These are phyloP conservation scores for Beroe ovata DNA, from an alignment of 37 sponge, comb jelly and placozoan species.

Conservation along the genomic window DNA sequence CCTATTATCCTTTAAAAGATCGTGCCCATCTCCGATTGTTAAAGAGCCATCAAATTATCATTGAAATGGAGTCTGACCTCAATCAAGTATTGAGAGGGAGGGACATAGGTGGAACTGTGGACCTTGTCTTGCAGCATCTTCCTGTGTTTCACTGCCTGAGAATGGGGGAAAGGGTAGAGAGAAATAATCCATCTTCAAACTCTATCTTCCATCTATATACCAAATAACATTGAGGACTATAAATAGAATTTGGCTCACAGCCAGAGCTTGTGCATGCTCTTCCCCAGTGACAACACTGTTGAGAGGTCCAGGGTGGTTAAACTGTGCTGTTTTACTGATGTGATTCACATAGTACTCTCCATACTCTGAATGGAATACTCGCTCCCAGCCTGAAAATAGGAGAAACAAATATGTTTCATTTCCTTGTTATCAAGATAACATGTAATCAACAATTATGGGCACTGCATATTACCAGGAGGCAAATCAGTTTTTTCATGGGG, in stretches of 20 bases:
- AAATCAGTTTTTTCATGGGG: constrained; percentile 51
- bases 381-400: constrained; percentile 55
- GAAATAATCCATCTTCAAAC: too few species aligned
- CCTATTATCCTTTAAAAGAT: too few species aligned
- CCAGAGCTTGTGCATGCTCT: constrained; percentile 32
- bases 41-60: too few species aligned
- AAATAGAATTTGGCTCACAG: constrained; percentile 2
- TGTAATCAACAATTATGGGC: too few species aligned
- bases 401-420: too few species aligned
- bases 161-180: too few species aligned
- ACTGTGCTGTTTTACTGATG: constrained; percentile 53
- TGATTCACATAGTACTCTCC: constrained; percentile 39
- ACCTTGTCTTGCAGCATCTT: constrained; percentile 40
- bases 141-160: constrained; percentile 36
- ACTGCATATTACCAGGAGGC: constrained; percentile 26
- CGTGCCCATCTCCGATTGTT: too few species aligned
- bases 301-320: constrained; percentile 16
- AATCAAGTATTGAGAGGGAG: constrained; percentile 22
- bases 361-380: constrained; percentile 11
- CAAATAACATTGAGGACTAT: too few species aligned
- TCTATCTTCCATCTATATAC: too few species aligned
- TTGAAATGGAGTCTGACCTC: constrained; percentile 1
- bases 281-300: neutral
- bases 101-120: constrained; percentile 34
- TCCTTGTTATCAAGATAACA: too few species aligned